phyloP scores from a whole-genome alignment of 2,888 invertebrate species.

The Strigamia maritima region DNA sequence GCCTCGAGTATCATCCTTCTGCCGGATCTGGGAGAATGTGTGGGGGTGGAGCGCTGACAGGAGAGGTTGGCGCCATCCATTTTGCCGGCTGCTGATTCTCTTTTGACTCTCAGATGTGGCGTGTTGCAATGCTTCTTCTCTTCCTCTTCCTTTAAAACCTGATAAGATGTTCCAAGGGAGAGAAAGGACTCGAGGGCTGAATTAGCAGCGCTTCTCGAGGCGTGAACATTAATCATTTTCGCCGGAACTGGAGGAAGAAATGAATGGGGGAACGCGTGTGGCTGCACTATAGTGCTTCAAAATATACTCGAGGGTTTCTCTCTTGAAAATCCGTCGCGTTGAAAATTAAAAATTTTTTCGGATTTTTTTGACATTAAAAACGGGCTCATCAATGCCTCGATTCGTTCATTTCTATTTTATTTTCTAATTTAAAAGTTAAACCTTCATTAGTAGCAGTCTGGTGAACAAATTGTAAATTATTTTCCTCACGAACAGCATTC shows the following conservation, averaged over 20 bases:
- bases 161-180: conserved; percentile 6
- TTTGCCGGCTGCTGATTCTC: conserved; percentile 17
- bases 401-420: background rate
- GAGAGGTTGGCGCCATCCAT: conserved; percentile 8
- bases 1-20: conserved; percentile 11
- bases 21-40: conserved; percentile 8
- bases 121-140: background rate
- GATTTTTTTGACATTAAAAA: background rate
- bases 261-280: background rate
- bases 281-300: background rate
- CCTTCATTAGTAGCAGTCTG: background rate
- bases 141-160: background rate
- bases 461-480: conserved; percentile 18
- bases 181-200: conserved; percentile 3
- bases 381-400: background rate
- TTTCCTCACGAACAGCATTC: background rate
- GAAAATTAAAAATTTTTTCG: no score
- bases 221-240: conserved; percentile 26
- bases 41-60: background rate
- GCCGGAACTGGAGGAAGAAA: background rate
- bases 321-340: background rate
- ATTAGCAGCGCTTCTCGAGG: conserved; percentile 20
- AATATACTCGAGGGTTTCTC: background rate
- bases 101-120: background rate
- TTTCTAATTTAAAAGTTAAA: background rate